phyloP scores from a whole-genome alignment of 2,797 vertebrate genomes.

The Trichosurus vulpecula region DNA sequence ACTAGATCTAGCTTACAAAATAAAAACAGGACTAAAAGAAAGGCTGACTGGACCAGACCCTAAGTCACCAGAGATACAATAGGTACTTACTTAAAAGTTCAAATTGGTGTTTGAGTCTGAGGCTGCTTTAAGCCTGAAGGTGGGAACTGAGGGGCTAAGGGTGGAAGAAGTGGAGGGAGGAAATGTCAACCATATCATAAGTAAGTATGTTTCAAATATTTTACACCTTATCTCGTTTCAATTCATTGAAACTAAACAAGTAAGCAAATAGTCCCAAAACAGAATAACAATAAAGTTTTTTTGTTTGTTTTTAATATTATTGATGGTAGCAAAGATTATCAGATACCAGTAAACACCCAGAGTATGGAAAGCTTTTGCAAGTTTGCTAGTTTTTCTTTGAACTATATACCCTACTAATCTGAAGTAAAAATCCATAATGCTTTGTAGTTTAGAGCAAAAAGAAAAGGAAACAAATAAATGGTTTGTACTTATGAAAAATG shows the following conservation, averaged over 20 bases:
- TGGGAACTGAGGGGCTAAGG: neutral
- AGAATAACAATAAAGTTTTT: neutral
- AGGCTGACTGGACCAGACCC: neutral
- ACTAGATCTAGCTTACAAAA: neutral
- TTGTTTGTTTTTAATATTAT: neutral
- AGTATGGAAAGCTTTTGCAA: neutral
- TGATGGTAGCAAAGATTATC: neutral
- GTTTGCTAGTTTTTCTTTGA: constrained; percentile 23
- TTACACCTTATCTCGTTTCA: neutral
- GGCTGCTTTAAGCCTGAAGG: neutral
- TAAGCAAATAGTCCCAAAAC: neutral
- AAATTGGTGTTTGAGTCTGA: neutral
- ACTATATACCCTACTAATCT: neutral
- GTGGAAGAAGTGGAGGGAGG: neutral
- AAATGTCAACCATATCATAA: neutral
- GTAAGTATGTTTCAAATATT: neutral
- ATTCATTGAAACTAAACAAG: neutral
- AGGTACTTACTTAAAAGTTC: neutral
- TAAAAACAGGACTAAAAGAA: neutral
- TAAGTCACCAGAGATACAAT: neutral
- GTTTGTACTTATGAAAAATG: constrained; percentile 6
- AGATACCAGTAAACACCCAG: neutral
- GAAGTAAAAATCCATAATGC: neutral
- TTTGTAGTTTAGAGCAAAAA: neutral
- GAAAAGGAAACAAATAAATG: neutral